Evolutionary conservation across 37 sponge, comb jelly and placozoan species (phyloP).

Genomic region (Ianthella basta): DNA sequence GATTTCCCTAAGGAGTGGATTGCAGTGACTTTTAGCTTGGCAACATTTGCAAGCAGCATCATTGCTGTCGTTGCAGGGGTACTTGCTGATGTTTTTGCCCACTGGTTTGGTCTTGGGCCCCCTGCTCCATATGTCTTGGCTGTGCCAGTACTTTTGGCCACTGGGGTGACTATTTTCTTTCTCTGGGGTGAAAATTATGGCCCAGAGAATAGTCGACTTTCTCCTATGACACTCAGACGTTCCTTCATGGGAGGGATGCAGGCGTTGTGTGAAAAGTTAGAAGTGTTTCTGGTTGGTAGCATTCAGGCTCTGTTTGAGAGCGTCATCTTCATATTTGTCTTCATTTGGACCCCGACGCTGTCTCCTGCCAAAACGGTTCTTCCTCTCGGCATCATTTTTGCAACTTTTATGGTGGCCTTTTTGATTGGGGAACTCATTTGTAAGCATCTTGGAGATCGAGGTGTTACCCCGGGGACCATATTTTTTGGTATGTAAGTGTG

Average conservation of each 20-base stretch:
- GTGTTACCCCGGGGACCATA: background rate
- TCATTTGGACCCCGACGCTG: conserved; percentile 80
- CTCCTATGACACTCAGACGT: conserved; percentile 6
- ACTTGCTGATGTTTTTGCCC: conserved; percentile 57
- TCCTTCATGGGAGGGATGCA: conserved; percentile 56
- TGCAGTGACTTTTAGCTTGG: conserved; percentile 65
- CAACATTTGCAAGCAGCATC: conserved; percentile 73
- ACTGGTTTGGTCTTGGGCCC: conserved; percentile 65
- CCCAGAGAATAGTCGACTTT: conserved; percentile 9
- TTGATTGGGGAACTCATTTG: conserved; percentile 67
- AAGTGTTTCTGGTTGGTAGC: conserved; percentile 67
- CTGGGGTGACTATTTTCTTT: conserved; percentile 1
- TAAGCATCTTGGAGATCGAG: conserved; percentile 56
- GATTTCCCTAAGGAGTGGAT: conserved; percentile 89
- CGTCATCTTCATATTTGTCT: conserved; percentile 66
- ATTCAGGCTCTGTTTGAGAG: conserved; percentile 82
- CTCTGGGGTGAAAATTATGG: conserved; percentile 77
- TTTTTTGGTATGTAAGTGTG: background rate
- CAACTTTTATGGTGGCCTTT: conserved; percentile 81
- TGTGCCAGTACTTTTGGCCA: conserved; percentile 46
- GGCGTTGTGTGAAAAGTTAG: conserved; percentile 40
- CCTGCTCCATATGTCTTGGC: conserved; percentile 64
- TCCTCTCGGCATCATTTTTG: conserved; percentile 80
- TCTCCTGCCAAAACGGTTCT: conserved; percentile 50
- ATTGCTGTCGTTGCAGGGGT: conserved; percentile 75